Evolutionary conservation across 2,797 vertebrate species (phyloP).

Genomic region (Sebastes flavidus): DNA sequence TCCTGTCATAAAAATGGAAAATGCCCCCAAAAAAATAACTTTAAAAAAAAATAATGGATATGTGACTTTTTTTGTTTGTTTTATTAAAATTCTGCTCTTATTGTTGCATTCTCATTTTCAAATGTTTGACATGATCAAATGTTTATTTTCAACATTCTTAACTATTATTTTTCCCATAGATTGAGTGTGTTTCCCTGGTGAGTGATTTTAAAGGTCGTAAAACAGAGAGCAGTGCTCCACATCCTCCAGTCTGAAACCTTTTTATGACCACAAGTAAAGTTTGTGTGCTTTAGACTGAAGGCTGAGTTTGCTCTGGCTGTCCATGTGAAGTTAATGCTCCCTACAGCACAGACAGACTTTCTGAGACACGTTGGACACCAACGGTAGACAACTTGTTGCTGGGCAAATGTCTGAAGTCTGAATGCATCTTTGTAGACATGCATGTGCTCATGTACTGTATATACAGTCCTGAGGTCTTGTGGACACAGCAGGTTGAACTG

Average conservation of each 20-base stretch:
- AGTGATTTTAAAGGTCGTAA: slow-evolving; percentile 12
- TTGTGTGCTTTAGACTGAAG: not conserved
- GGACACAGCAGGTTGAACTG: slow-evolving; percentile 19
- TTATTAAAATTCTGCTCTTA: not conserved
- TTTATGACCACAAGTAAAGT: slow-evolving; percentile 31
- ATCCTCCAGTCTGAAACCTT: not conserved
- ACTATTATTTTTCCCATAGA: not conserved
- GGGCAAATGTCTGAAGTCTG: not conserved
- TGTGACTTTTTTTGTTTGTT: not conserved
- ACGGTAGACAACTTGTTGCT: not conserved
- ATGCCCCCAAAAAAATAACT: too few relatives aligned
- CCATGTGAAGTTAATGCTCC: not conserved
- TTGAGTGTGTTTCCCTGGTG: not conserved
- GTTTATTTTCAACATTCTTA: not conserved
- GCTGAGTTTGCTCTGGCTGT: not conserved
- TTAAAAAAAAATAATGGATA: too few relatives aligned
- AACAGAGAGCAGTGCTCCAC: not conserved
- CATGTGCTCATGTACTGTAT: not conserved
- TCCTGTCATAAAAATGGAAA: too few relatives aligned
- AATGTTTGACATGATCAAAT: slow-evolving; percentile 34
- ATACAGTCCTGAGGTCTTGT: not conserved
- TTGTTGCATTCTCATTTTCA: slow-evolving; percentile 13
- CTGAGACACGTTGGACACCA: not conserved
- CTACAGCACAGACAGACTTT: not conserved
- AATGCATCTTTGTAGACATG: not conserved